These are phyloP conservation scores for Microcebus jonahi DNA, from an alignment of 2,113 vertebrate genomes.

Conservation along the genomic window DNA sequence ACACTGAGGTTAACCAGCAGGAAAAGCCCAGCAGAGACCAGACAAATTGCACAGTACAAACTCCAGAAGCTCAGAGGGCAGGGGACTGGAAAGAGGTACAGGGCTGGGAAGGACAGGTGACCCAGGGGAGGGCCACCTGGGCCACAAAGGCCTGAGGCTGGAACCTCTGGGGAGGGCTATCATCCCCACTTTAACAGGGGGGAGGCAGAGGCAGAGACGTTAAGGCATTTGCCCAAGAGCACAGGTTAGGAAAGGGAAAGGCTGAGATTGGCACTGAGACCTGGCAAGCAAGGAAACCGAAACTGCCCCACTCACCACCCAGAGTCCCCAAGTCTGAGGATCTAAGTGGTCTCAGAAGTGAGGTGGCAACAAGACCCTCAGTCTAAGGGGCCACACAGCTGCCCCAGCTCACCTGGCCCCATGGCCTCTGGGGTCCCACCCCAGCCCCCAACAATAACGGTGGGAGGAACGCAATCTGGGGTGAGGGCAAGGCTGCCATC, in stretches of 20 bases:
- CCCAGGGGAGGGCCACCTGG: neutral
- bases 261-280: neutral
- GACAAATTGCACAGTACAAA: neutral
- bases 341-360: neutral
- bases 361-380: neutral
- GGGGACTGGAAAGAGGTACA: neutral
- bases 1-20: neutral
- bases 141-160: neutral
- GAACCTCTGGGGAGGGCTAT: too few species aligned
- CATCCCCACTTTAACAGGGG: neutral
- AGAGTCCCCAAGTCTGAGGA: neutral
- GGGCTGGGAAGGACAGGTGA: too few species aligned
- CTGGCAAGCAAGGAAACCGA: neutral
- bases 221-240: neutral
- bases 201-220: neutral
- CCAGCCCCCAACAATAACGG: neutral
- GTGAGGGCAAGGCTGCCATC: neutral
- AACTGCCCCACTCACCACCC: neutral
- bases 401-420: neutral
- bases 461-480: neutral
- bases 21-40: neutral
- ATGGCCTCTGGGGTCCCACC: neutral
- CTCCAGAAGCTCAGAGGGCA: neutral
- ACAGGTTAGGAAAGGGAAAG: neutral
- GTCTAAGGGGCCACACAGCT: neutral